These are phyloP conservation scores for Thunnus thynnus DNA, from an alignment of 2,113 vertebrate genomes.

Conservation along the genomic window DNA sequence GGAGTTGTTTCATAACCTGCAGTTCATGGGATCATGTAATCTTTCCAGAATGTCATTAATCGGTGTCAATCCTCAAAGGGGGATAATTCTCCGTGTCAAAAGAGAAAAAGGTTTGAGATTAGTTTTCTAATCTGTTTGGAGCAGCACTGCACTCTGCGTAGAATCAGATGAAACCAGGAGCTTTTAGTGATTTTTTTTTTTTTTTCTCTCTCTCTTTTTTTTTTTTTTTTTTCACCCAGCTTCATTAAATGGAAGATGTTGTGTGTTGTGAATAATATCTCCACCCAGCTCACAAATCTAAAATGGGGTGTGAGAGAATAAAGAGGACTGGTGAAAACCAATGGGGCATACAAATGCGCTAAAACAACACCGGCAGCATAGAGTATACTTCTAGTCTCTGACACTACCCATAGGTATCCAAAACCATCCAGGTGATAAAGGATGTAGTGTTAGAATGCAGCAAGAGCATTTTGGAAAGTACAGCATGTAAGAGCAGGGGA, in stretches of 20 bases:
- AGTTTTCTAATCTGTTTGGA: conserved; percentile 73
- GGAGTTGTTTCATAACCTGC: conserved; percentile 57
- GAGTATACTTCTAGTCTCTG: conserved; percentile 15
- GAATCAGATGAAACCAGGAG: conserved; percentile 56
- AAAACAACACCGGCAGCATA: conserved; percentile 49
- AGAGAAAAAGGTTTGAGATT: conserved; percentile 69
- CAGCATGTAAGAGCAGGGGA: conserved; percentile 69
- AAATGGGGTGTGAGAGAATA: conserved; percentile 49
- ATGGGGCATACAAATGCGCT: conserved; percentile 48
- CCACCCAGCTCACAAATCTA: conserved; percentile 45
- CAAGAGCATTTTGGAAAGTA: conserved; percentile 75
- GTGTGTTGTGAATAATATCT: conserved; percentile 43
- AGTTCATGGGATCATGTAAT: conserved; percentile 65
- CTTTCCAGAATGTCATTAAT: conserved; percentile 70
- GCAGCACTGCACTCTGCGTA: conserved; percentile 39
- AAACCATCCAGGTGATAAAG: conserved; percentile 63
- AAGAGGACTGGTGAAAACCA: conserved; percentile 38
- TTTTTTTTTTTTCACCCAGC: conserved; percentile 2
- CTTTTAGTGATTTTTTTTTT: conserved; percentile 40
- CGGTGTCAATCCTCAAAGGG: conserved; percentile 61
- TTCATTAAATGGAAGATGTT: conserved; percentile 60
- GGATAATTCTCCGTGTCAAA: conserved; percentile 67
- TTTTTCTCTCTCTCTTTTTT: neutral
- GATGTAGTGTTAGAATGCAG: conserved; percentile 76
- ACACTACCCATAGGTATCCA: conserved; percentile 49